Conservation (phyloP, 2,797 vertebrate species). For the Macrochelys suwanniensis region DNA sequence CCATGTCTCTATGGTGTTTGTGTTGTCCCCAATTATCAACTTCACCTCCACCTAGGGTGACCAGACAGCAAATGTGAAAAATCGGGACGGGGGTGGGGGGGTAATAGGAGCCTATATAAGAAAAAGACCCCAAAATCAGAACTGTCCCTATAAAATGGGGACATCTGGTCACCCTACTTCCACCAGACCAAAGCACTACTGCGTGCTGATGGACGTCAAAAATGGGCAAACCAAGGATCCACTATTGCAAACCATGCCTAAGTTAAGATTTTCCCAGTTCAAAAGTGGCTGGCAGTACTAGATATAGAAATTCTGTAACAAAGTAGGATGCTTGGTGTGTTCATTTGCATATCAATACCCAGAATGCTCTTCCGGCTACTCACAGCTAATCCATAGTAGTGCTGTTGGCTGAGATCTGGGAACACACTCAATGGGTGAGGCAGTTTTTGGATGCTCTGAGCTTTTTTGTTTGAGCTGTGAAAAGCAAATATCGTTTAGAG, state of each 20-base stretch:
- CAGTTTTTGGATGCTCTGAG: conserved; percentile 79
- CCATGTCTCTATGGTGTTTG: neutral
- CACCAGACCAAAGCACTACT: neutral
- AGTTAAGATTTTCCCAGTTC: neutral
- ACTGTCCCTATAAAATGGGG: too few relatives aligned
- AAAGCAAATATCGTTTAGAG: conserved; percentile 79
- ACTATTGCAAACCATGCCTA: neutral
- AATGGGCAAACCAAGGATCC: neutral
- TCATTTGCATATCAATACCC: conserved; percentile 80
- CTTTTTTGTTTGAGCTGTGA: conserved; percentile 77
- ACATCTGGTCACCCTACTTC: too few relatives aligned
- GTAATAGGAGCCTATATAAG: too few relatives aligned
- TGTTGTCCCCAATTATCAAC: neutral
- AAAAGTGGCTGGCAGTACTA: conserved; percentile 63
- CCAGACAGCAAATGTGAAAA: too few relatives aligned
- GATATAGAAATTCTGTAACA: conserved; percentile 64
- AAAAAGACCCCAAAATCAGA: too few relatives aligned
- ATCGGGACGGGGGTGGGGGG: too few relatives aligned
- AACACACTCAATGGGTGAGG: conserved; percentile 78
- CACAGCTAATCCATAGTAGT: conserved; percentile 77
- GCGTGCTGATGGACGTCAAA: neutral
- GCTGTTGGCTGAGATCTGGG: conserved; percentile 78
- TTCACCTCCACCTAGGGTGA: neutral
- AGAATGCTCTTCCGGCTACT: conserved; percentile 79
- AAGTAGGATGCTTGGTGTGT: conserved; percentile 59